Percentiles rank a stretch among this genome's conserved stretches.
Evolutionary conservation across 2,113 vertebrate genomes (phyloP).

Genomic region (Daboia siamensis): DNA sequence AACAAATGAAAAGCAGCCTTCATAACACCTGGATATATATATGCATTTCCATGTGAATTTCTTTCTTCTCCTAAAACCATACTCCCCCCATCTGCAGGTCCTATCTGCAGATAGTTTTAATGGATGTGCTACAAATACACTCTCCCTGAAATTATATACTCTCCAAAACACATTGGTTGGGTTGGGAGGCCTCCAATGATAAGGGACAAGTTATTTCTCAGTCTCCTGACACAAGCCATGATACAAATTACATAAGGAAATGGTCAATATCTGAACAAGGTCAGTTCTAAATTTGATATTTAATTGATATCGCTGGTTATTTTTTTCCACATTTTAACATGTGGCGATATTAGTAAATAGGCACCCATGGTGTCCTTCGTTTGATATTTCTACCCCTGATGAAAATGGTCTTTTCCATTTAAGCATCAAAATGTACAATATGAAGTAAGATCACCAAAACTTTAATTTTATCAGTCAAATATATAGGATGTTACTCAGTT

Average conservation of each 20-base stretch:
- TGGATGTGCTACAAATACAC: neutral
- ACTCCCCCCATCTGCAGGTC: neutral
- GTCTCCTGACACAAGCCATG: neutral
- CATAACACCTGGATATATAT: neutral
- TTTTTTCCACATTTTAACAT: neutral
- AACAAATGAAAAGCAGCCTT: neutral
- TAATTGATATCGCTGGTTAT: neutral
- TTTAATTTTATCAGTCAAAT: constrained; percentile 25
- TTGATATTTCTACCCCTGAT: neutral
- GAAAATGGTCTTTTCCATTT: constrained; percentile 8
- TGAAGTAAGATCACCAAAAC: neutral
- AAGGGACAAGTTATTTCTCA: neutral
- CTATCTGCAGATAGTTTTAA: neutral
- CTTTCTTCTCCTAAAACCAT: neutral
- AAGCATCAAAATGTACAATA: neutral
- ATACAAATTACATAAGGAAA: neutral
- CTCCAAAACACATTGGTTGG: neutral
- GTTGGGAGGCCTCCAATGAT: neutral
- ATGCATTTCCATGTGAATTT: neutral
- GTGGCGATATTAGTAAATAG: neutral
- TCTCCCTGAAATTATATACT: neutral
- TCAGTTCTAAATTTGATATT: neutral
- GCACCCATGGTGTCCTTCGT: neutral
- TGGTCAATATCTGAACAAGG: neutral
- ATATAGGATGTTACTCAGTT: constrained; percentile 37